Base-by-base conservation (phyloP, 2,888 invertebrate genomes). In the Hemicrepidius hirtus region DNA sequence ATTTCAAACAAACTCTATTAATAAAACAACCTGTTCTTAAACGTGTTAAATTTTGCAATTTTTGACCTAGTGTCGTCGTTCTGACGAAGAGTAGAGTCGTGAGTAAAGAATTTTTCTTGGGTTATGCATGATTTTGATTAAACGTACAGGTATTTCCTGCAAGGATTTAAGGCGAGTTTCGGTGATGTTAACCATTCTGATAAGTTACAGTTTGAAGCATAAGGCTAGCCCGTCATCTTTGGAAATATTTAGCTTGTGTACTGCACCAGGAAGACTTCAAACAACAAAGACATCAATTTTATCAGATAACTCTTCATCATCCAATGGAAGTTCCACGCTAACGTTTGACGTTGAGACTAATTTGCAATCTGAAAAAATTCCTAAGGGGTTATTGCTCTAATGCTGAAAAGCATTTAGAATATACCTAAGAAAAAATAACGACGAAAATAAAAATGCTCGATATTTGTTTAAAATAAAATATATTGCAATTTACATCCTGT, bases 291-390 rank as follows among this genome's bases (percentile, higher is more conserved):
- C n/a, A n/a, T n/a, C n/a, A 16, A 7, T 16, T 9, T 49, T 41
- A n/a, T 46, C 6, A 91, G 91, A 89, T 93, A 64, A 83, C 92
- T 7, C 86, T 93, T 1, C 93, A 93, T 83, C 91, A 92, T 75
- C 92, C 93, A 0, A 91, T 92, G 3, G 92, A 93, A 81, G 84
- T 92, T 28, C 93, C 93, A 0, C 86, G 91, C 74, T 90, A 90
- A 78, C 90, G 89, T 80, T 83, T 88, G 50, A 88, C 88, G 0
- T 85, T 90, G 9, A 79, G 87, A 62, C 71, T 86, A 20, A 82
- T 81, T 67, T 85, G 85, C 71, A 87, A 86, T 77, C 73, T 81
- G 1, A 71, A 78, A 59, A 76, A 83, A 44, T 83, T 82, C 65
- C 84, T 84, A 6, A 62, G 46, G 35, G 68, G 74, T 9, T 76